Conservation (phyloP, 2,888 invertebrate genomes). For the Cataglyphis altisquamis region DNA sequence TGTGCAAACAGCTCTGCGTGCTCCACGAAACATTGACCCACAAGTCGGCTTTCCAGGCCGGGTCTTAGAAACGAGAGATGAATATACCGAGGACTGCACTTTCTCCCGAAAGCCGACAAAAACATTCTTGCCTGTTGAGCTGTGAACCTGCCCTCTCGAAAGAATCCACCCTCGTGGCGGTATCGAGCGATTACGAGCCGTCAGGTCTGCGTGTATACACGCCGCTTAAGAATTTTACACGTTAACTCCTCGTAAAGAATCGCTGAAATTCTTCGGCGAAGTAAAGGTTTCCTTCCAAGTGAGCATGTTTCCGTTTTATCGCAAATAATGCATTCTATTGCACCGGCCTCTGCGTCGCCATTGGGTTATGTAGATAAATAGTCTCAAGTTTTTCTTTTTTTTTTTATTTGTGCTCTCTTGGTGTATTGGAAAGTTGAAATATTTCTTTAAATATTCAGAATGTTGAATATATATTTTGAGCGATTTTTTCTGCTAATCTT, state of each 20-base stretch:
- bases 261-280: conserved; percentile 63
- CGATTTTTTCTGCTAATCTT: not conserved
- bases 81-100: conserved; percentile 59
- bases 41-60: not conserved
- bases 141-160: conserved; percentile 68
- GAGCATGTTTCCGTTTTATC: not conserved
- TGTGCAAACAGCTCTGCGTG: not conserved
- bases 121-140: conserved; percentile 80
- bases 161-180: conserved; percentile 52
- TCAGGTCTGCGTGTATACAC: conserved; percentile 16
- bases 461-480: not conserved
- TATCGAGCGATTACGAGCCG: conserved; percentile 59
- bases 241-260: conserved; percentile 12
- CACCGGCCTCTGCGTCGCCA: not conserved
- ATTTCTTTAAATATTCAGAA: not conserved
- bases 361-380: not conserved
- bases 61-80: conserved; percentile 50
- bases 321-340: not conserved
- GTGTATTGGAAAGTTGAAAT: not conserved
- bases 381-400: not conserved
- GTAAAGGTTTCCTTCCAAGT: not conserved
- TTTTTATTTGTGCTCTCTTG: not conserved
- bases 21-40: not conserved
- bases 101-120: conserved; percentile 71
- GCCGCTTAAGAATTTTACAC: conserved; percentile 51